Base-by-base conservation (phyloP, 2,888 invertebrate species). In the Drosophila neonasuta region DNA sequence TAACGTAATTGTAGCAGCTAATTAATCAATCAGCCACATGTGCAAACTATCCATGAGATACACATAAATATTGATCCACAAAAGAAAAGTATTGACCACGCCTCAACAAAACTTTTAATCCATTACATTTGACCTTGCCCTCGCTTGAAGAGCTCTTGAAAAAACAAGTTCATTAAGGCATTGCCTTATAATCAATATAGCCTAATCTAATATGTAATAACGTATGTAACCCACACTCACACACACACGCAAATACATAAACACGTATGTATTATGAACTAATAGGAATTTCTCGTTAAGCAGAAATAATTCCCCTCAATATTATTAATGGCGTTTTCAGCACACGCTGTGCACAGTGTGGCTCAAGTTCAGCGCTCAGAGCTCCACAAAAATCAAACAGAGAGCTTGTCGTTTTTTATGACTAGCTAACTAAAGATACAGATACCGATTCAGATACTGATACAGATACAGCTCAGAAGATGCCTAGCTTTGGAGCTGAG, bases 161-260 rank as follows among this genome's bases (percentile, higher is more conserved):
- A 51, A 77, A 76, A 72, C 77, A 77, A 78, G 77, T 77, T 77
- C 69, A 77, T 77, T 77, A 71, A 59, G 46, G 50, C 50, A 52
- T 45, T 46, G 44, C 57, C 44, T 36, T 60, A 60, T 54, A 67
- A 77, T 77, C 77, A 74, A 78, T 74, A 55, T 59, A 64, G 49
- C 64, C 68, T 62, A 71, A 77, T 78, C 78, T 77, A 74, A 77
- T 74, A 64, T 78, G 69, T 71, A 71, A 71, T 78, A 78, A 44
- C 56, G 49, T 42, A 17, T 54, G 74, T 74, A 60, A 69, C 73
- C 73, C 74, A 74, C 72, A 68, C 71, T 48, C 44, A 50, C 36
- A 50, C 32, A 13, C 20, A 20, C 20, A 20, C 20, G 20, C 32
- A 24, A 13, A 45, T n/a, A n/a, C 52, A 13, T 34, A 7, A 24